phyloP scores from a whole-genome alignment of 2,888 invertebrate species.

The Ditylenchus weischeri region DNA sequence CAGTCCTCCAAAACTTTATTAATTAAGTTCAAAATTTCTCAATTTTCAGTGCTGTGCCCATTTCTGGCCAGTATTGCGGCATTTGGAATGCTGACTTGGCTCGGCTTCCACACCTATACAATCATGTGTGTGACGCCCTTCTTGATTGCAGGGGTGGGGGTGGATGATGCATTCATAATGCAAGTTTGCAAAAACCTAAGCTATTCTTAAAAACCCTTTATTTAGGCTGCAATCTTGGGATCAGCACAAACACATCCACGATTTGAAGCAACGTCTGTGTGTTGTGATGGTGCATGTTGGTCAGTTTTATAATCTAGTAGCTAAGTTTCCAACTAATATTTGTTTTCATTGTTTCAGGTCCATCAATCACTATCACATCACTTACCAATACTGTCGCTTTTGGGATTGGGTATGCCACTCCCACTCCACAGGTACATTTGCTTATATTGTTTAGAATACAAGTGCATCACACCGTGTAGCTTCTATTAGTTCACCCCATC shows the following conservation, averaged over 20 bases:
- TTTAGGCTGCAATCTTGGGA: constrained; percentile 49
- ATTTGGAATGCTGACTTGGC: constrained; percentile 51
- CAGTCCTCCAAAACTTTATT: no score
- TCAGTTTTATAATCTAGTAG: constrained; percentile 40
- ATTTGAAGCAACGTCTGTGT: constrained; percentile 18
- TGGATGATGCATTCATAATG: constrained; percentile 55
- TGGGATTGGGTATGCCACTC: constrained; percentile 54
- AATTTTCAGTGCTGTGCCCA: constrained; percentile 45
- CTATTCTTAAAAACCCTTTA: no score
- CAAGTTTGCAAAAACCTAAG: no score
- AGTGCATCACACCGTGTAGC: no score
- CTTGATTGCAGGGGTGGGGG: constrained; percentile 41
- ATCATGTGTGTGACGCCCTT: constrained; percentile 58
- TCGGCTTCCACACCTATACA: constrained; percentile 45
- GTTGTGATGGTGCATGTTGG: constrained; percentile 50
- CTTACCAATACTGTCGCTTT: constrained; percentile 57
- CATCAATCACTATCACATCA: constrained; percentile 57
- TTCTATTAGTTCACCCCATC: no score
- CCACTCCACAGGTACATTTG: constrained; percentile 50
- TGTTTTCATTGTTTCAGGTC: constrained; percentile 47
- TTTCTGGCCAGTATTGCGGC: constrained; percentile 48
- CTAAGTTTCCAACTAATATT: background rate
- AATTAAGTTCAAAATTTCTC: no score
- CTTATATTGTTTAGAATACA: background rate
- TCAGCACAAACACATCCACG: constrained; percentile 33